Percentiles rank a stretch among this genome's conserved stretches.
Conservation (phyloP, 2,888 invertebrate genomes). For the Unio pictorum region DNA sequence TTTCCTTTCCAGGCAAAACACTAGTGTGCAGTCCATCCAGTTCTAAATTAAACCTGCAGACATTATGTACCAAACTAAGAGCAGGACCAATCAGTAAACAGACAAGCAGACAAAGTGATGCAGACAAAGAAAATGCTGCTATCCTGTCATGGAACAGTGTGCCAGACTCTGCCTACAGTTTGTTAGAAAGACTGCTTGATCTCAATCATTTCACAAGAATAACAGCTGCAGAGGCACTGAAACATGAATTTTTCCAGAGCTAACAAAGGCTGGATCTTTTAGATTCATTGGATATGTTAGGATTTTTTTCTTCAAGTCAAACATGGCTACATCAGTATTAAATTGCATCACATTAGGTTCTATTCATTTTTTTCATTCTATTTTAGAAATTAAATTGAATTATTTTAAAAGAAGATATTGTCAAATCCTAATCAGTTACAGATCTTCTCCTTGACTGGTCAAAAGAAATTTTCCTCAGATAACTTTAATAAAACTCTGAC, state of each 20-base stretch:
- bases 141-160: constrained; percentile 41
- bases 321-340: too few relatives aligned
- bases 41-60: constrained; percentile 65
- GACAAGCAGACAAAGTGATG: constrained; percentile 12
- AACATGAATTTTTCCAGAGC: constrained; percentile 81
- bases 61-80: constrained; percentile 68
- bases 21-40: constrained; percentile 51
- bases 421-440: too few relatives aligned
- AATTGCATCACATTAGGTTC: too few relatives aligned
- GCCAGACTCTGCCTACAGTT: constrained; percentile 82
- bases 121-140: constrained; percentile 26
- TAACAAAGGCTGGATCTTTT: too few relatives aligned
- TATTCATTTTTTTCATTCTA: too few relatives aligned
- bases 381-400: too few relatives aligned
- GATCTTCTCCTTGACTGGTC: too few relatives aligned
- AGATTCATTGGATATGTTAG: too few relatives aligned
- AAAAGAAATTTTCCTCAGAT: too few relatives aligned
- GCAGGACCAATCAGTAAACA: constrained; percentile 35
- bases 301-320: too few relatives aligned
- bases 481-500: too few relatives aligned
- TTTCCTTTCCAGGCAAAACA: constrained; percentile 58
- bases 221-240: constrained; percentile 82
- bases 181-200: constrained; percentile 82
- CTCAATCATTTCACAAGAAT: constrained; percentile 84
- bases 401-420: too few relatives aligned